Conservation (phyloP, 2,113 vertebrate species). For the Bathybates hornii region DNA sequence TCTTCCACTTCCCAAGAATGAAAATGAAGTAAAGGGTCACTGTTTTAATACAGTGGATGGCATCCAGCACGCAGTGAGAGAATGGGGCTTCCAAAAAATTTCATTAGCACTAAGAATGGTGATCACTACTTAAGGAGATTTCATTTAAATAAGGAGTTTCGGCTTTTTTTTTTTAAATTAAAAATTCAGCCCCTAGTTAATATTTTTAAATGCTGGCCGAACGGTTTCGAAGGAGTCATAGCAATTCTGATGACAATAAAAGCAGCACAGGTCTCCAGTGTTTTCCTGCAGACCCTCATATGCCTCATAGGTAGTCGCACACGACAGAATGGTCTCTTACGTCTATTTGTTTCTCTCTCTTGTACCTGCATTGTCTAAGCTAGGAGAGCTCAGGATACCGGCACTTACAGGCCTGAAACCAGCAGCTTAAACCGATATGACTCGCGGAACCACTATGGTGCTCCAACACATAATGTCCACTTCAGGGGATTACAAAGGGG, state of each 20-base stretch:
- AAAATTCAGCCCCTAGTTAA: not conserved
- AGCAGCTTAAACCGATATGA: not conserved
- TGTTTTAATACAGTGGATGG: not conserved
- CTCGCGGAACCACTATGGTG: not conserved
- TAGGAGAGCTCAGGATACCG: not conserved
- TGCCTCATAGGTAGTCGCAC: fast-evolving
- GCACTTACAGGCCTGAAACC: not conserved
- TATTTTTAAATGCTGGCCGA: not conserved
- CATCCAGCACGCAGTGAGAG: not conserved
- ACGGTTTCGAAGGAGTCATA: not conserved
- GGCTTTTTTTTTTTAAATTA: not conserved
- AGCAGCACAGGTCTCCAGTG: not conserved
- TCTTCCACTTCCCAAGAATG: not conserved
- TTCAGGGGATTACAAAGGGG: not conserved
- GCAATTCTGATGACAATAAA: not conserved
- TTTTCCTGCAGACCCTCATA: not conserved
- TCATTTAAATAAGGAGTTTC: not conserved
- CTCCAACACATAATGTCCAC: not conserved
- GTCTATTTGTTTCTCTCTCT: not conserved
- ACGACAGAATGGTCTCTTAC: not conserved
- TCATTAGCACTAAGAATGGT: not conserved
- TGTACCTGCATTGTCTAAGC: not conserved
- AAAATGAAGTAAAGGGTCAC: not conserved
- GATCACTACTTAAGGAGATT: not conserved
- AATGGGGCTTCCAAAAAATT: not conserved